These are phyloP conservation scores for Papilio protenor DNA, from an alignment of 2,888 invertebrate genomes.

Conservation along the genomic window DNA sequence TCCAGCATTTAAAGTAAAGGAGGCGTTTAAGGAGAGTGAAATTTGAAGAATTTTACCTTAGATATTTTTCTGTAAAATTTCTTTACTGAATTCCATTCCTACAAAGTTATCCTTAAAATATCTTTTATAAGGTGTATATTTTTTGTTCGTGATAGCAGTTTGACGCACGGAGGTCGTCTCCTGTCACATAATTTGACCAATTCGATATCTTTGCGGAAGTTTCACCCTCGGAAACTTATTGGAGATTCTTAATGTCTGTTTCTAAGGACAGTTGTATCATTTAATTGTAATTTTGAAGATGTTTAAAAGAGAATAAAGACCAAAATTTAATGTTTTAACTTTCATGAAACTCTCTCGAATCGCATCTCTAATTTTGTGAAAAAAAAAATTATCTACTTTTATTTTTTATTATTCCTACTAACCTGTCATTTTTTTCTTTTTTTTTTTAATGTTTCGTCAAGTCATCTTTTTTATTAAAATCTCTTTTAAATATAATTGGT, in stretches of 20 bases:
- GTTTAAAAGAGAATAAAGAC: neutral
- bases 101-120: slow-evolving; percentile 1
- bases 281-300: neutral
- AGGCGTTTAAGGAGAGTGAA: neutral
- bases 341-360: neutral
- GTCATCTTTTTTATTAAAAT: too few species aligned
- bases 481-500: too few species aligned
- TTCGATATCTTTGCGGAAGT: slow-evolving; percentile 44
- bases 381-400: neutral
- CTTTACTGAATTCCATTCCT: neutral
- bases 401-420: too few species aligned
- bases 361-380: too few species aligned
- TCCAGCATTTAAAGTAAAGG: too few species aligned
- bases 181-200: slow-evolving; percentile 64
- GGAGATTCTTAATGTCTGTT: neutral
- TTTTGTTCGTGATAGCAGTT: slow-evolving; percentile 57
- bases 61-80: neutral
- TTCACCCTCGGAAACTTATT: slow-evolving; percentile 28
- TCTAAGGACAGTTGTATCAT: neutral
- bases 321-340: neutral
- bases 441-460: too few species aligned
- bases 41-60: neutral
- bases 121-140: neutral
- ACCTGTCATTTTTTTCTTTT: too few species aligned
- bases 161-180: slow-evolving; percentile 35